A percentile compares a stretch with the other conserved stretches of the same genome.
Conservation (phyloP, 2,797 vertebrate genomes). For the Anisognathus igniventris region DNA sequence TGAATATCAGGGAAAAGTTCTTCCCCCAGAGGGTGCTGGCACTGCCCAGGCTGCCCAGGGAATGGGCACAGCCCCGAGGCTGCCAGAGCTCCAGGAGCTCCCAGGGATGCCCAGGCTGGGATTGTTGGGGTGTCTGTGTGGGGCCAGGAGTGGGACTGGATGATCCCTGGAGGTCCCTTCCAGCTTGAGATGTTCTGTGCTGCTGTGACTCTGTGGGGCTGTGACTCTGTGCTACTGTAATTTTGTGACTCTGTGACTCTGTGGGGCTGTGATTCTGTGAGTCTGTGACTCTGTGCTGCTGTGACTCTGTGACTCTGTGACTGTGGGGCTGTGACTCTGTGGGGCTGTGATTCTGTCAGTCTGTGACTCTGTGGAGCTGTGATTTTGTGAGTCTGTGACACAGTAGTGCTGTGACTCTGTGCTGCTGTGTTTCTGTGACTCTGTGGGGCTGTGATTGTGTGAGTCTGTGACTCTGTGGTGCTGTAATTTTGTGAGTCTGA, state of each 20-base stretch:
- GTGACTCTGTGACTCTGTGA: no score
- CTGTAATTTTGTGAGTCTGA: no score
- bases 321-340: no score
- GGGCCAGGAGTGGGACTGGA: accelerated
- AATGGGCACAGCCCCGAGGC: background rate
- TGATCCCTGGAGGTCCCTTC: no score
- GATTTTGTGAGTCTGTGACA: background rate
- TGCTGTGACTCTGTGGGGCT: background rate
- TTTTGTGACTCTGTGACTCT: background rate
- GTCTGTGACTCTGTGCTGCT: background rate
- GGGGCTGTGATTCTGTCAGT: background rate
- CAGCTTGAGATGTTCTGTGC: background rate
- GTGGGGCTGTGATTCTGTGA: background rate
- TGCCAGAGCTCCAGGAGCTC: background rate
- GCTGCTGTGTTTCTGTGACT: no score
- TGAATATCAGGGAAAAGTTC: background rate
- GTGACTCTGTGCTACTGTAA: background rate
- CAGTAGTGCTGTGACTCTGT: no score
- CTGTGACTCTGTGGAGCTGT: no score
- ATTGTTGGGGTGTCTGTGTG: background rate
- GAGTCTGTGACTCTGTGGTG: no score
- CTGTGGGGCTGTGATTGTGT: background rate
- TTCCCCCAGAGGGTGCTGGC: background rate
- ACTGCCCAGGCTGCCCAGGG: background rate
- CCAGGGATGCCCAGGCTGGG: background rate